Evolutionary conservation across 2,888 invertebrate species (phyloP).

Genomic region (Drosophila demipolita): DNA sequence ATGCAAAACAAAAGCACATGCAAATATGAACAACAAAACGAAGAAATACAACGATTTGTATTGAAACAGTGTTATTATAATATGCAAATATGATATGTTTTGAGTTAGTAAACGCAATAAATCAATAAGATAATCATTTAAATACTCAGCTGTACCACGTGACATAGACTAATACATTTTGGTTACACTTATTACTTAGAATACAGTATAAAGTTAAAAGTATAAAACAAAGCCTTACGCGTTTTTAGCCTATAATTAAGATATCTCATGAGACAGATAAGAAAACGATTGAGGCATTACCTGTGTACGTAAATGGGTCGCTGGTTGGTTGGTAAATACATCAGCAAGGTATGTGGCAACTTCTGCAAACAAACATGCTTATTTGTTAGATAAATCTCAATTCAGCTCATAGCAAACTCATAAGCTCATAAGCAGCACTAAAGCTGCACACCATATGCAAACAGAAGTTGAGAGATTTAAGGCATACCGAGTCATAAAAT

Average conservation of each 20-base stretch:
- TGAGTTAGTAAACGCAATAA: constrained; percentile 22
- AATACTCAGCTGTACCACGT: constrained; percentile 27
- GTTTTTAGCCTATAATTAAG: constrained; percentile 20
- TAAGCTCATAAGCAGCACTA: constrained; percentile 12
- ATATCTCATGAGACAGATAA: constrained; percentile 28
- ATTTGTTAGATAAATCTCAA: constrained; percentile 28
- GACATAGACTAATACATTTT: constrained; percentile 3
- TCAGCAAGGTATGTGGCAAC: constrained; percentile 34
- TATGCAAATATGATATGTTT: neutral
- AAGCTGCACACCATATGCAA: constrained; percentile 13
- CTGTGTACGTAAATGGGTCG: constrained; percentile 40
- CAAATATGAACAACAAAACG: neutral
- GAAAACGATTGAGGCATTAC: constrained; percentile 11
- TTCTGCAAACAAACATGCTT: constrained; percentile 51
- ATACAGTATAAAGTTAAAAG: neutral
- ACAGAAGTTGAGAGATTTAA: constrained; percentile 45
- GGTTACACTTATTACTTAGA: neutral
- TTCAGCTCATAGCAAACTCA: constrained; percentile 33
- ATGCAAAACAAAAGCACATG: constrained; percentile 8
- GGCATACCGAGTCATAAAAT: constrained; percentile 44
- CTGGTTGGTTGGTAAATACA: constrained; percentile 40
- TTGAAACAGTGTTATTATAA: constrained; percentile 7
- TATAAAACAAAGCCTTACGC: constrained; percentile 6
- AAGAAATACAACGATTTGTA: neutral
- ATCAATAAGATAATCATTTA: constrained; percentile 3